Evolutionary conservation across 2,113 vertebrate species (phyloP).

Genomic region (Eubucco bourcierii): DNA sequence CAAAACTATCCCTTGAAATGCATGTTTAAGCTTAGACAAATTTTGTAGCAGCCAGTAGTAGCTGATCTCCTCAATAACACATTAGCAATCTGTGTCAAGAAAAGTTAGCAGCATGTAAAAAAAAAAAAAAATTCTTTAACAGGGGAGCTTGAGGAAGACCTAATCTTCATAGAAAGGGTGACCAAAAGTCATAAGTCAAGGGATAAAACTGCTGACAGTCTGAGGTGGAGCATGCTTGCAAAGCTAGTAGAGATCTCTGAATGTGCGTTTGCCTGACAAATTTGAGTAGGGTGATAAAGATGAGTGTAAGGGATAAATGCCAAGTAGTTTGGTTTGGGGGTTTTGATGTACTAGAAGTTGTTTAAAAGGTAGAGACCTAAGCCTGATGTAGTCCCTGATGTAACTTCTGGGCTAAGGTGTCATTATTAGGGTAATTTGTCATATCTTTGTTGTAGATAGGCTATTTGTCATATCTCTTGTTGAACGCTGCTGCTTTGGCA

Average conservation of each 20-base stretch:
- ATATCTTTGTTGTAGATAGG: not conserved
- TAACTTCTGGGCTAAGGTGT: not conserved
- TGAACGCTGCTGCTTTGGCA: not conserved
- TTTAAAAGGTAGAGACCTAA: not conserved
- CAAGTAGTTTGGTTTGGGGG: too few relatives aligned
- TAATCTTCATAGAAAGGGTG: not conserved
- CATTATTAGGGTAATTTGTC: not conserved
- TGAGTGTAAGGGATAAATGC: not conserved
- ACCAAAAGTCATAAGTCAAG: not conserved
- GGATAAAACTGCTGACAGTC: not conserved
- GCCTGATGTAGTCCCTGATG: not conserved
- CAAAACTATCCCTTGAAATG: not conserved
- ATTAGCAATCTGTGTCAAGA: not conserved
- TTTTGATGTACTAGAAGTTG: not conserved
- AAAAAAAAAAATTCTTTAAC: not conserved
- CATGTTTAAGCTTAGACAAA: not conserved
- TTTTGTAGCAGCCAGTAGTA: not conserved
- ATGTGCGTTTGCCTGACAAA: not conserved
- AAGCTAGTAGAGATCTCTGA: not conserved
- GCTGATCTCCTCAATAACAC: not conserved
- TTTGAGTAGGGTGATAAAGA: not conserved
- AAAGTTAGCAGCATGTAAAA: not conserved
- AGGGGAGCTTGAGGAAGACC: not conserved
- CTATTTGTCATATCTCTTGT: too few relatives aligned
- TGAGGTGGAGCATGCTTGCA: not conserved